Conservation (phyloP, 1,140 invertebrate genomes). For the Zaprionus ghesquierei region DNA sequence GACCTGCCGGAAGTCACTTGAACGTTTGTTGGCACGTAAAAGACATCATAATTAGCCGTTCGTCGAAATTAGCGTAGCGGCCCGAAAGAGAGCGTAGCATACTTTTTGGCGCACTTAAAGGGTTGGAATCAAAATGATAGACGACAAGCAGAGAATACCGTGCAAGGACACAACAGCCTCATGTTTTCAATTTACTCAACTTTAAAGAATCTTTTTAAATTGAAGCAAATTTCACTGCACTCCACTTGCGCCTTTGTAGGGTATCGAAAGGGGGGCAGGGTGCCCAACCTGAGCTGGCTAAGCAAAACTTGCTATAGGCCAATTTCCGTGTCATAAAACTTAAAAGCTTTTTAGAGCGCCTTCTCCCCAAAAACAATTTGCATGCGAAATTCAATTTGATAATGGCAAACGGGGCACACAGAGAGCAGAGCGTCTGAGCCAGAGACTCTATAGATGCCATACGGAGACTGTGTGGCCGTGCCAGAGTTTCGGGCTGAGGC, state of each 20-base stretch:
- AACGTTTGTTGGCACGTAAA: constrained; percentile 78
- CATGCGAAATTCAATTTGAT: constrained; percentile 77
- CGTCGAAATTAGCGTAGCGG: constrained; percentile 53
- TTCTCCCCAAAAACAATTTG: constrained; percentile 69
- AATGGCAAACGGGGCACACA: constrained; percentile 57
- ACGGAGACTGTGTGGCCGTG: not conserved
- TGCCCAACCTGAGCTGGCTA: constrained; percentile 10
- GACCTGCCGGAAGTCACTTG: constrained; percentile 61
- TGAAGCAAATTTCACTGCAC: not conserved
- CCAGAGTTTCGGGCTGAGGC: too few species aligned
- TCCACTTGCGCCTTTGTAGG: not conserved
- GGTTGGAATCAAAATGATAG: not conserved
- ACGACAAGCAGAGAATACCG: too few species aligned
- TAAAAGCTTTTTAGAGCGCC: constrained; percentile 68
- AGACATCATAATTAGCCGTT: constrained; percentile 80
- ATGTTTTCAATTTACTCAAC: not conserved
- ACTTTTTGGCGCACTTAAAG: not conserved
- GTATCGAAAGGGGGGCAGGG: constrained; percentile 20
- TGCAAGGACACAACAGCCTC: too few species aligned
- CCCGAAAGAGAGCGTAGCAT: constrained; percentile 12
- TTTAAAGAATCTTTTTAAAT: not conserved
- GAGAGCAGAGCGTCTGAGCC: constrained; percentile 22
- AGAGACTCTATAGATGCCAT: not conserved
- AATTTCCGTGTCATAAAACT: constrained; percentile 81
- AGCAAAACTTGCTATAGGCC: constrained; percentile 63